phyloP scores from a whole-genome alignment of 2,113 vertebrate species.

The Verasper variegatus region DNA sequence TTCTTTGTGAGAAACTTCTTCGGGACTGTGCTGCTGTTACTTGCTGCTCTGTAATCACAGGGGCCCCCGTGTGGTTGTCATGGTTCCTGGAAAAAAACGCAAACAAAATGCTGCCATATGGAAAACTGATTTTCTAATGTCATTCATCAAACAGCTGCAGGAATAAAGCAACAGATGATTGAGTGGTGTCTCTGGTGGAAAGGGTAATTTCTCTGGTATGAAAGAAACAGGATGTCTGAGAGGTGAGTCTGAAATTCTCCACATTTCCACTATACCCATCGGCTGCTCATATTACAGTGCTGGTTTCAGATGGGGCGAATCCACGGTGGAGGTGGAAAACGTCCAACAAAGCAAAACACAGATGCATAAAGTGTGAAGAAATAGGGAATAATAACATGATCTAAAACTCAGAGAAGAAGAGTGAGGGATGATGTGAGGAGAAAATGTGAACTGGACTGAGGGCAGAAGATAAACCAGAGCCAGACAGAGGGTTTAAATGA shows the following conservation, averaged over 20 bases:
- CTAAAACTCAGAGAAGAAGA: not conserved
- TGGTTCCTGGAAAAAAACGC: not conserved
- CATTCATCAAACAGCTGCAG: not conserved
- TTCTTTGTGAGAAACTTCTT: not conserved
- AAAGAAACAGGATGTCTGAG: not conserved
- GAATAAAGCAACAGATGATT: not conserved
- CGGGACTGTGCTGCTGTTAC: not conserved
- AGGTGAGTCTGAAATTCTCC: not conserved
- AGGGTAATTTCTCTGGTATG: not conserved
- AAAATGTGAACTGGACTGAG: not conserved
- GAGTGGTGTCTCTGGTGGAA: not conserved
- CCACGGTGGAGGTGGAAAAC: not conserved
- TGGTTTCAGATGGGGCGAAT: not conserved
- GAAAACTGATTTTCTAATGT: not conserved
- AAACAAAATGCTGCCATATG: conserved; percentile 2
- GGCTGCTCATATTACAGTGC: not conserved
- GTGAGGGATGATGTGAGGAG: not conserved
- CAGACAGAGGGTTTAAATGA: not conserved
- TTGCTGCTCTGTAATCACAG: not conserved
- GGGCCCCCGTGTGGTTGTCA: not conserved
- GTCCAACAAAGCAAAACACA: not conserved
- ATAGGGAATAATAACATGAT: not conserved
- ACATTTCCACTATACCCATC: conserved; percentile 7
- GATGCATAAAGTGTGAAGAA: not conserved
- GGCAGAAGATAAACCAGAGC: not conserved